These are phyloP conservation scores for Sturmia bella DNA, from an alignment of 2,888 invertebrate species.

Conservation along the genomic window DNA sequence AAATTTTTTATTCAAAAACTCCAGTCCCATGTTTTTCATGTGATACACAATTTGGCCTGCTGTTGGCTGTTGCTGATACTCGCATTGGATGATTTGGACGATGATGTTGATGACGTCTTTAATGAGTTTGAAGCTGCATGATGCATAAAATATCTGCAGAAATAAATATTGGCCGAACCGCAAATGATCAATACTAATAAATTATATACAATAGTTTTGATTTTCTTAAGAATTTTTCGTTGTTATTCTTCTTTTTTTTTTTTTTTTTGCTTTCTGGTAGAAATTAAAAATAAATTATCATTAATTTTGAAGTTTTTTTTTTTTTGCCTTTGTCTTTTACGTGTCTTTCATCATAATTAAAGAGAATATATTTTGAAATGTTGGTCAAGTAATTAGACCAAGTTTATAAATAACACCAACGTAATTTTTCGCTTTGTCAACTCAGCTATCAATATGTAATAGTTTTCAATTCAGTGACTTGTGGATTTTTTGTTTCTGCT, in stretches of 20 bases:
- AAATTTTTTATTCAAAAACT: constrained; percentile 54
- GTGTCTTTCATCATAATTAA: constrained; percentile 49
- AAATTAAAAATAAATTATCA: constrained; percentile 70
- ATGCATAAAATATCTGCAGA: background rate
- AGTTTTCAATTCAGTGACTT: constrained; percentile 42
- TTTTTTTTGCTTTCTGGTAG: background rate
- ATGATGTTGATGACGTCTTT: constrained; percentile 66
- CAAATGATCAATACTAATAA: constrained; percentile 67
- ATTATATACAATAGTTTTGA: constrained; percentile 64
- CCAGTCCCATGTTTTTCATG: constrained; percentile 13
- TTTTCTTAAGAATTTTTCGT: constrained; percentile 61
- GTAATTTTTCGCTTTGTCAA: constrained; percentile 37
- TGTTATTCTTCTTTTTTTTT: background rate
- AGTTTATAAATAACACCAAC: constrained; percentile 55
- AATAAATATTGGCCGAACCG: constrained; percentile 32
- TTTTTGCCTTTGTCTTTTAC: background rate
- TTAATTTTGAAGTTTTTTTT: constrained; percentile 43
- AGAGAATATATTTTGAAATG: constrained; percentile 40
- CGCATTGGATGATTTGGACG: constrained; percentile 30
- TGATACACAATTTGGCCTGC: constrained; percentile 39
- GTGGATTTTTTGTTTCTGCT: background rate
- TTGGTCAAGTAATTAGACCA: constrained; percentile 68
- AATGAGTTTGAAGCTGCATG: constrained; percentile 61
- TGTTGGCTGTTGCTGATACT: constrained; percentile 26
- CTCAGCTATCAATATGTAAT: constrained; percentile 53